These are phyloP conservation scores for Bugulina stolonifera DNA, from an alignment of 2,888 invertebrate species.

Conservation along the genomic window DNA sequence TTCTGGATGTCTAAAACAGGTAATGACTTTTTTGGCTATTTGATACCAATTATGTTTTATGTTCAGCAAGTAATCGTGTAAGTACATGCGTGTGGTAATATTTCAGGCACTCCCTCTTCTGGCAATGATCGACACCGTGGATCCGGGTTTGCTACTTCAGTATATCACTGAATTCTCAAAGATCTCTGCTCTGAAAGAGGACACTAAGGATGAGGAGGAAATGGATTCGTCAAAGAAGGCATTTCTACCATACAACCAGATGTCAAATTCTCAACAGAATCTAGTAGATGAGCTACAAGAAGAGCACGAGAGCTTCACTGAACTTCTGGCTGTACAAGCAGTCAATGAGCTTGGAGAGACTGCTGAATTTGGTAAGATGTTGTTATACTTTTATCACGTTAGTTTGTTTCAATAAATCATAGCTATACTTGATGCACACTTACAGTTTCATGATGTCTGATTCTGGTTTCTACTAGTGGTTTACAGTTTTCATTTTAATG, in stretches of 20 bases:
- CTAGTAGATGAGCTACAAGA: conserved; percentile 2
- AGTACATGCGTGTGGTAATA: too few relatives aligned
- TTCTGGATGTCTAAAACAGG: not conserved
- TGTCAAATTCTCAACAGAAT: not conserved
- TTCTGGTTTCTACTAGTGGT: too few relatives aligned
- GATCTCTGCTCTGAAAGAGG: not conserved
- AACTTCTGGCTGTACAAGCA: not conserved
- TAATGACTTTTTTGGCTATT: too few relatives aligned
- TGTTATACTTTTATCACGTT: too few relatives aligned
- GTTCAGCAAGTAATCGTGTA: too few relatives aligned
- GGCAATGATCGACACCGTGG: not conserved
- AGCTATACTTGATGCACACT: too few relatives aligned
- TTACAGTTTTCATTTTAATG: too few relatives aligned
- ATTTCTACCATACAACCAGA: not conserved
- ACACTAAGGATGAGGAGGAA: not conserved
- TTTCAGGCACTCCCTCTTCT: conserved; percentile 5
- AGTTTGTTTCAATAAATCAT: too few relatives aligned
- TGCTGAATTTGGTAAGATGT: not conserved
- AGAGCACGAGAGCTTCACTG: not conserved
- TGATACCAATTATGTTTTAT: too few relatives aligned
- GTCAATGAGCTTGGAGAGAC: conserved; percentile 4
- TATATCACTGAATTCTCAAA: conserved; percentile 4
- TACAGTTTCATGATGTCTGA: too few relatives aligned
- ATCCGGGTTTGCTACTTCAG: not conserved
- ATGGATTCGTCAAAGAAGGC: not conserved